These are phyloP conservation scores for Osmerus eperlanus DNA, from an alignment of 2,113 vertebrate species.

Conservation along the genomic window DNA sequence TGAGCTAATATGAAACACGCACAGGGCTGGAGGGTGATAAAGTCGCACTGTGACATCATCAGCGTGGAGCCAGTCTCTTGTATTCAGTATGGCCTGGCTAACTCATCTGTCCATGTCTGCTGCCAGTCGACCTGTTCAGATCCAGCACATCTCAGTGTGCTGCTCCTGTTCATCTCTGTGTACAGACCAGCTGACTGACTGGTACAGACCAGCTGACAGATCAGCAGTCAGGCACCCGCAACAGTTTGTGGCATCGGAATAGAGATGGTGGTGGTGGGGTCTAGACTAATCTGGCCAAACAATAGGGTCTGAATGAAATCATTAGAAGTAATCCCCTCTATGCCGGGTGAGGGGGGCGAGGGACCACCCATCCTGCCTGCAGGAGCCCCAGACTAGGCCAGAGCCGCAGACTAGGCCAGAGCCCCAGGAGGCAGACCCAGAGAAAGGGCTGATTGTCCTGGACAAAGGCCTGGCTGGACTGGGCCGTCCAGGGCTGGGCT, in stretches of 20 bases:
- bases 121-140: too few relatives aligned
- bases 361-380: slow-evolving; percentile 1
- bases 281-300: slow-evolving; percentile 11
- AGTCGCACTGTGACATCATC: too few relatives aligned
- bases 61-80: too few relatives aligned
- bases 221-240: neutral
- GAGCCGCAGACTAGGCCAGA: neutral
- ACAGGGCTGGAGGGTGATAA: too few relatives aligned
- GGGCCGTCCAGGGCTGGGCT: slow-evolving; percentile 1
- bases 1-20: too few relatives aligned
- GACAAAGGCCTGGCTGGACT: neutral
- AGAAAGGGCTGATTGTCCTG: slow-evolving; percentile 10
- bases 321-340: slow-evolving; percentile 17
- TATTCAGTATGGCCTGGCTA: too few relatives aligned
- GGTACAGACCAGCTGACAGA: too few relatives aligned
- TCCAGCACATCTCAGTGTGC: too few relatives aligned
- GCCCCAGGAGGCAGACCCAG: neutral
- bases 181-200: neutral
- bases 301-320: slow-evolving; percentile 15
- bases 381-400: too few relatives aligned
- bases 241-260: neutral
- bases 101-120: too few relatives aligned
- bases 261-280: neutral
- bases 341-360: neutral
- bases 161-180: too few relatives aligned